Percentiles rank a stretch among this genome's conserved stretches.
Evolutionary conservation across 2,888 invertebrate species (phyloP).

Genomic region (Panzeria rudis): DNA sequence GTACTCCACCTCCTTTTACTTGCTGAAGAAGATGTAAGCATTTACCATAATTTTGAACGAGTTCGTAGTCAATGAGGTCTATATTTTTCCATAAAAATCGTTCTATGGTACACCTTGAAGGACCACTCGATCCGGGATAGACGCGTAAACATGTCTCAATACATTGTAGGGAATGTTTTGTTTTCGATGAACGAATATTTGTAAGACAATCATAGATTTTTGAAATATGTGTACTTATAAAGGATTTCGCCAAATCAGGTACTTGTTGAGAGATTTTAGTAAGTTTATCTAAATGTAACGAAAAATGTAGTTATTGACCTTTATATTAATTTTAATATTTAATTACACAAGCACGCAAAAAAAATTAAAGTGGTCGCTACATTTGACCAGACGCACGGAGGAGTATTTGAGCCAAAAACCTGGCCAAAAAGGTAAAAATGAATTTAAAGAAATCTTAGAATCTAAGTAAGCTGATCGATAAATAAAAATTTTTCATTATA

Average conservation of each 20-base stretch:
- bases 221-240: slow-evolving; percentile 74
- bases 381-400: too few species aligned
- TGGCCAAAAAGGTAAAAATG: too few species aligned
- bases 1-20: slow-evolving; percentile 78
- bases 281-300: slow-evolving; percentile 72
- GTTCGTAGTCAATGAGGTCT: slow-evolving; percentile 74
- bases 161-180: slow-evolving; percentile 75
- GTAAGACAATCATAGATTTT: slow-evolving; percentile 77
- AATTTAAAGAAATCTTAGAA: too few species aligned
- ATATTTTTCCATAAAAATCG: slow-evolving; percentile 76
- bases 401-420: too few species aligned
- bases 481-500: too few species aligned
- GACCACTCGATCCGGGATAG: slow-evolving; percentile 78
- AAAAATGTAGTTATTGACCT: too few species aligned
- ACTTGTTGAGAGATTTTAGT: slow-evolving; percentile 75
- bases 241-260: slow-evolving; percentile 77
- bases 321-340: too few species aligned
- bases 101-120: slow-evolving; percentile 75
- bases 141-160: slow-evolving; percentile 76
- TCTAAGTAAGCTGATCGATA: too few species aligned
- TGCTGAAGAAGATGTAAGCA: slow-evolving; percentile 80
- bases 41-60: slow-evolving; percentile 76
- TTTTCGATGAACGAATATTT: slow-evolving; percentile 63
- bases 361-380: too few species aligned
- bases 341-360: too few species aligned